Evolutionary conservation across 2,888 invertebrate genomes (phyloP), one percentile per base, ranked within the genome.

Genomic region (Hirtodrosophila duncani): DNA sequence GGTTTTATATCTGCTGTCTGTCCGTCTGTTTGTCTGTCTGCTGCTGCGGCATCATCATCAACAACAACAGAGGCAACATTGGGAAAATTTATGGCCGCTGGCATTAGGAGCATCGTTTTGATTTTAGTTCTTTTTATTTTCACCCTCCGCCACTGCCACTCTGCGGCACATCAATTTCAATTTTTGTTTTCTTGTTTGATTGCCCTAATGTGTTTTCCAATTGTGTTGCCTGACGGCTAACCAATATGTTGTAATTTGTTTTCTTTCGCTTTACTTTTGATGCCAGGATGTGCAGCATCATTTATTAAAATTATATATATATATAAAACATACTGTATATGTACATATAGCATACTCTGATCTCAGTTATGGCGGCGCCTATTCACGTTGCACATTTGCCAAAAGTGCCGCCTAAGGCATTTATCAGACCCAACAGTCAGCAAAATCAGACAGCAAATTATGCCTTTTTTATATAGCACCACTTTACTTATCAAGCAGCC

Each of bases 121-220:
- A 55, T 70, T 70, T 72, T 61, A 63, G 57, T 71, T 61, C 50
- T 70, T 23, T 62, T 13, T 37, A 17, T 17, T 8, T 9, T 21
- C 14, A 1, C 13, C 10, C 17, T 7, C 20, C n/a, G 11, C 3
- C 18, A 23, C 11, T 20, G 10, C 46, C 16, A 23, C 6, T 13
- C 50, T 18, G 7, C 17, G 24, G 37, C 42, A 26, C 53, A 74
- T 81, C 70, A 75, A 74, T 67, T 77, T 77, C 81, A 81, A 77
- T 77, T 77, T 75, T 81, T 62, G 69, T 67, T 71, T 67, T 64
- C 67, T 67, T 72, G 74, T 79, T 75, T 70, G 71, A 56, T 56
- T 56, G 29, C 71, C 65, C 49, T 78, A 78, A 78, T 78, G 77
- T 75, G 52, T 78, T 81, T 78, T 79, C 71, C 79, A 74, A 72